A percentile compares a stretch with the other conserved stretches of the same genome.
Evolutionary conservation across 1,140 invertebrate genomes (phyloP).

Genomic region (Pectinophora gossypiella): DNA sequence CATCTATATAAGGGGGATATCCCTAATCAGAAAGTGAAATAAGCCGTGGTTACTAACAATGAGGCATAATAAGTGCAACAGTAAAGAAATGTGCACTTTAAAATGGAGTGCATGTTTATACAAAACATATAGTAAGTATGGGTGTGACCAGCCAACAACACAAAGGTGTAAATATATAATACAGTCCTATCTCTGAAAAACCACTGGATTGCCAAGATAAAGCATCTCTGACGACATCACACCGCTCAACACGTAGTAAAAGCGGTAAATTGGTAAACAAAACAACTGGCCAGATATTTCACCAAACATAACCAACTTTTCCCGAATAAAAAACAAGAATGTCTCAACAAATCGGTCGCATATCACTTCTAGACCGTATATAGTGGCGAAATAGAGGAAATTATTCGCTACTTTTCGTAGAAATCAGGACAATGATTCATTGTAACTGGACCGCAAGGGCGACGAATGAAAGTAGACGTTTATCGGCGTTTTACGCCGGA

Average conservation of each 20-base stretch:
- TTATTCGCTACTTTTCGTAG: constrained; percentile 41
- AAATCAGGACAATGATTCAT: constrained; percentile 66
- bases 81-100: too few relatives aligned
- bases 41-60: too few relatives aligned
- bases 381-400: constrained; percentile 16
- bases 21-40: too few relatives aligned
- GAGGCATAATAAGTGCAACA: too few relatives aligned
- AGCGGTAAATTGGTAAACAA: constrained; percentile 62
- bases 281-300: constrained; percentile 33
- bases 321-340: constrained; percentile 17
- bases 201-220: not conserved
- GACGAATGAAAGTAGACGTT: constrained; percentile 12
- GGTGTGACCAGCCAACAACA: too few relatives aligned
- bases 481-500: constrained; percentile 26
- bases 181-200: not conserved
- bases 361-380: not conserved
- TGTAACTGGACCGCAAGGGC: constrained; percentile 29
- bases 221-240: not conserved
- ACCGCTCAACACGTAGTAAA: constrained; percentile 8
- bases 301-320: constrained; percentile 7
- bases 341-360: not conserved
- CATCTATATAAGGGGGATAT: too few relatives aligned
- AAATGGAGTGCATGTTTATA: too few relatives aligned
- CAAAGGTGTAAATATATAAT: too few relatives aligned
- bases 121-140: too few relatives aligned